Evolutionary conservation across 2,888 invertebrate genomes (phyloP).

Genomic region (Eugnorisma glareosa): DNA sequence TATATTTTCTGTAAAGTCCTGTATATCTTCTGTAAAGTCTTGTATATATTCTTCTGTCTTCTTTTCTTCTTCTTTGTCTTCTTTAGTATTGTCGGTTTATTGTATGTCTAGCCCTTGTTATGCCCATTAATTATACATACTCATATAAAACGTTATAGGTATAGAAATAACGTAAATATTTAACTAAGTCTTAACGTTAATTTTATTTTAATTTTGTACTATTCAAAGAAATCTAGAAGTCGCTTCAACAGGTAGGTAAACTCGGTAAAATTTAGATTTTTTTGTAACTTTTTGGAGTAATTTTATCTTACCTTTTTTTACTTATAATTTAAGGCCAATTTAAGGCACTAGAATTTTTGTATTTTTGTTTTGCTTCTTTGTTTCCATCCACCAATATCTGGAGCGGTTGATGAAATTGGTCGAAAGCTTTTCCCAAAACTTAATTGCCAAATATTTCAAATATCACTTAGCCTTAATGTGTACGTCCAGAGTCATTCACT

Average conservation of each 20-base stretch:
- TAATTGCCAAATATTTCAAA: constrained; percentile 87
- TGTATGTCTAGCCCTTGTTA: constrained; percentile 81
- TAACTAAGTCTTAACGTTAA: constrained; percentile 89
- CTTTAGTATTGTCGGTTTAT: constrained; percentile 80
- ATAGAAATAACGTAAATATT: constrained; percentile 88
- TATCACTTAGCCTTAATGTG: constrained; percentile 88
- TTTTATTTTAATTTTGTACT: constrained; percentile 90
- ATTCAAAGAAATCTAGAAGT: constrained; percentile 90
- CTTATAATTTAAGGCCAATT: constrained; percentile 90
- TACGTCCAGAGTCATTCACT: constrained; percentile 88
- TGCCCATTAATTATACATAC: constrained; percentile 87
- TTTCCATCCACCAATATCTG: constrained; percentile 86
- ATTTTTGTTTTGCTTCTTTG: constrained; percentile 78
- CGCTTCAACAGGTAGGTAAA: constrained; percentile 89
- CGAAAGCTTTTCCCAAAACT: constrained; percentile 85
- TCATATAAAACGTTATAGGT: constrained; percentile 89
- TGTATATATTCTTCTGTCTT: constrained; percentile 61
- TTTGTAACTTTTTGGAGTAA: constrained; percentile 82
- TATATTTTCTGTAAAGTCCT: constrained; percentile 54
- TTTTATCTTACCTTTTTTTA: constrained; percentile 89
- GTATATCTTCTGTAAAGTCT: constrained; percentile 62
- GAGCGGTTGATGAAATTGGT: constrained; percentile 88
- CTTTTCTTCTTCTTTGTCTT: constrained; percentile 61
- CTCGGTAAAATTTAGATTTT: constrained; percentile 86
- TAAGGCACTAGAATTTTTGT: constrained; percentile 87